Conservation (phyloP, 2,113 vertebrate species). For the Oreocharis arfaki region DNA sequence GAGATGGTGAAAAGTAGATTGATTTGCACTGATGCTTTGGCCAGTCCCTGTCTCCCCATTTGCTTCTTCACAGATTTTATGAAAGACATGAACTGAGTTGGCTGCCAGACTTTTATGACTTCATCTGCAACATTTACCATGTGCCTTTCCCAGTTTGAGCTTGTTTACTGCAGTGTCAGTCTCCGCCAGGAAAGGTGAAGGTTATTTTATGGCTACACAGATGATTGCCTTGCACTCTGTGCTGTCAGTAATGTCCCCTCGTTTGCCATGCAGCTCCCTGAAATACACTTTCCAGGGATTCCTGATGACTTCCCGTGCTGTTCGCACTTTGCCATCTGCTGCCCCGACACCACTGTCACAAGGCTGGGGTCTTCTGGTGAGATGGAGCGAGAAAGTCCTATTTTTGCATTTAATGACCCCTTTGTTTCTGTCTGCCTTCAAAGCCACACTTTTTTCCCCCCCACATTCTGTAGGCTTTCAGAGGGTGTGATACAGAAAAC, state of each 20-base stretch:
- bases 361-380: neutral
- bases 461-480: neutral
- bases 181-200: conserved; percentile 62
- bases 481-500: neutral
- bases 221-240: conserved; percentile 43
- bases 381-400: neutral
- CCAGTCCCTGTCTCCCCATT: conserved; percentile 50
- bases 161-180: conserved; percentile 53
- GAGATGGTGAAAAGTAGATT: neutral
- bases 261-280: conserved; percentile 23
- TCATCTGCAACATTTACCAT: conserved; percentile 41
- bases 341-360: neutral
- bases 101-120: conserved; percentile 66
- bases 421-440: neutral
- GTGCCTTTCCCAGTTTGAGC: conserved; percentile 45
- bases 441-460: neutral
- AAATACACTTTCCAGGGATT: conserved; percentile 53
- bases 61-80: conserved; percentile 62
- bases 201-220: conserved; percentile 51
- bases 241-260: conserved; percentile 9
- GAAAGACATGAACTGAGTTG: conserved; percentile 41
- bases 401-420: neutral
- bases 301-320: conserved; percentile 41
- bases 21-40: conserved; percentile 23
- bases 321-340: conserved; percentile 65